phyloP scores from a whole-genome alignment of 2,113 vertebrate genomes.

The Mastomys coucha region DNA sequence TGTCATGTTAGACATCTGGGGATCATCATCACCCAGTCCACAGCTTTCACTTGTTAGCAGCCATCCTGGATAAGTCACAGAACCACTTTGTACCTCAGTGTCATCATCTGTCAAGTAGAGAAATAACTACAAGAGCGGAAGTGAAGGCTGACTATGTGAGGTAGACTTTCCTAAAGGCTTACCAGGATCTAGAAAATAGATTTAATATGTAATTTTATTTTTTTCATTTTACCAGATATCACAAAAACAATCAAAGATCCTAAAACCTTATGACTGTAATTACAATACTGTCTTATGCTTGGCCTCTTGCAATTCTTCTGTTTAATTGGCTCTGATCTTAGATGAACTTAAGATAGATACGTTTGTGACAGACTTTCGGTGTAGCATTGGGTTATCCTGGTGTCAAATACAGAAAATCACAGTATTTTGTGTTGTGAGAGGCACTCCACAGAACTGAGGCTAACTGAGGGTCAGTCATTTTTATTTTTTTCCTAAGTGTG shows the following conservation, averaged over 20 bases:
- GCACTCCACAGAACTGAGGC: background rate
- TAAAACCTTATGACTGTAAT: background rate
- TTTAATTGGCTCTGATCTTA: constrained; percentile 31
- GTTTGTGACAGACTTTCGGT: constrained; percentile 3
- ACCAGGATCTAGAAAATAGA: constrained; percentile 19
- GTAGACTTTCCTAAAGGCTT: background rate
- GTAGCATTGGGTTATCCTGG: background rate
- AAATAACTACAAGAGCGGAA: background rate
- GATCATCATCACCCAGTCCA: background rate
- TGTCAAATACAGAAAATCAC: constrained; percentile 30
- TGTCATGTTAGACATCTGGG: background rate
- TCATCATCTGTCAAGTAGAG: background rate
- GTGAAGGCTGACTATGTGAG: background rate
- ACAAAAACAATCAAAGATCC: background rate
- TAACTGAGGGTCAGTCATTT: background rate
- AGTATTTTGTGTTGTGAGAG: background rate
- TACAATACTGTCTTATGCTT: constrained; percentile 16
- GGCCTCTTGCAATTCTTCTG: background rate
- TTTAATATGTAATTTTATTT: constrained; percentile 8
- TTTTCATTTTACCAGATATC: background rate
- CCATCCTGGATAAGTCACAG: background rate
- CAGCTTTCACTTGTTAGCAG: background rate
- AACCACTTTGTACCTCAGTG: background rate
- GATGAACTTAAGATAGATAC: constrained; percentile 2
- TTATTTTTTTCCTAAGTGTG: background rate